phyloP scores from a whole-genome alignment of 2,797 vertebrate species.

The Protonibea diacanthus region DNA sequence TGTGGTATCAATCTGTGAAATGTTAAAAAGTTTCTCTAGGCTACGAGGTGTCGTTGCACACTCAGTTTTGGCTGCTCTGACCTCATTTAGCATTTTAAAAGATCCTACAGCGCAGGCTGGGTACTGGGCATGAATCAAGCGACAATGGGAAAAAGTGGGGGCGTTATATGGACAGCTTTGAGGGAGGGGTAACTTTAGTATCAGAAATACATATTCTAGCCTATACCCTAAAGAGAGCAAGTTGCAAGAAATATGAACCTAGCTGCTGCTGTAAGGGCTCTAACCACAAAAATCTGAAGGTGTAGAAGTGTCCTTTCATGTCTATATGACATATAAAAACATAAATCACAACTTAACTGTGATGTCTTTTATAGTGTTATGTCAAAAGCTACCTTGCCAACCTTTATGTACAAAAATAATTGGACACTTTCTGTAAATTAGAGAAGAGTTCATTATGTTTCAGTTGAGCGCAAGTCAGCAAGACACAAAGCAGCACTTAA shows the following conservation, averaged over 20 bases:
- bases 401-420: constrained; percentile 41
- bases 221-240: constrained; percentile 15
- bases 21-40: constrained; percentile 41
- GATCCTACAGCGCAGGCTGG: not conserved
- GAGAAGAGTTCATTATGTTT: constrained; percentile 42
- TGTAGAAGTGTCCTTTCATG: not conserved
- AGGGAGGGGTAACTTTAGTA: constrained; percentile 5
- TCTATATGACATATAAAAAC: not conserved
- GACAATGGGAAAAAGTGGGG: not conserved
- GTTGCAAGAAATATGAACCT: not conserved
- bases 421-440: constrained; percentile 52
- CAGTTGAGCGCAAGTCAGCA: constrained; percentile 41
- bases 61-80: constrained; percentile 23
- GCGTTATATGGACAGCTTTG: not conserved
- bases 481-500: constrained; percentile 55
- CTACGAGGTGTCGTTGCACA: constrained; percentile 13
- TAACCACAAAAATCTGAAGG: not conserved
- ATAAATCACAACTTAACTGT: constrained; percentile 4
- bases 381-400: constrained; percentile 18
- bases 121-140: constrained; percentile 1
- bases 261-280: not conserved
- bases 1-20: constrained; percentile 45
- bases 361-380: not conserved
- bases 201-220: not conserved
- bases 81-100: constrained; percentile 36